phyloP scores from a whole-genome alignment of 2,113 vertebrate genomes.

The Casuarius casuarius region DNA sequence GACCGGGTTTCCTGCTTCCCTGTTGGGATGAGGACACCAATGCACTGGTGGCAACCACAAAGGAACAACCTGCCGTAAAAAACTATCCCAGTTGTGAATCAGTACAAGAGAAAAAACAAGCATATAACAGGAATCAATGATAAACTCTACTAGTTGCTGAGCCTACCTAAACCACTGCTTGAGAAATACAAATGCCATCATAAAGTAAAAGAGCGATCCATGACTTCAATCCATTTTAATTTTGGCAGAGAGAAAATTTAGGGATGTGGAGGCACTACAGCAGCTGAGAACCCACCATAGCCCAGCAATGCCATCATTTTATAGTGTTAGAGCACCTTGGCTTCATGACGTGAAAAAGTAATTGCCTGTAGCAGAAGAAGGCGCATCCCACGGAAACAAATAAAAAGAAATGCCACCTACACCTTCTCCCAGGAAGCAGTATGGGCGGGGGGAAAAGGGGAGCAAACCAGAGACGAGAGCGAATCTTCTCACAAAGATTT shows the following conservation, averaged over 20 bases:
- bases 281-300: not conserved
- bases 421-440: not conserved
- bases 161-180: not conserved
- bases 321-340: not conserved
- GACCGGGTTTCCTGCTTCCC: not conserved
- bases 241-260: not conserved
- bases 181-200: not conserved
- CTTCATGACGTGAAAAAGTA: not conserved
- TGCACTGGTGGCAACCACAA: not conserved
- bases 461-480: not conserved
- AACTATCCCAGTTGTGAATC: not conserved
- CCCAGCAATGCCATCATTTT: not conserved
- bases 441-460: not conserved
- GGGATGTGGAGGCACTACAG: not conserved
- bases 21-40: not conserved
- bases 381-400: not conserved
- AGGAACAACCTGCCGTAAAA: not conserved
- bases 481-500: not conserved
- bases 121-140: not conserved
- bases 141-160: not conserved
- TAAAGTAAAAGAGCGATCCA: not conserved
- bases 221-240: not conserved
- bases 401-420: not conserved
- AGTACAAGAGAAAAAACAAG: not conserved
- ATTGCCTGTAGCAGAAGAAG: not conserved